A percentile compares a stretch with the other conserved stretches of the same genome.
These are phyloP conservation scores for Synergus gifuensis DNA, from an alignment of 2,888 invertebrate genomes.

Conservation along the genomic window DNA sequence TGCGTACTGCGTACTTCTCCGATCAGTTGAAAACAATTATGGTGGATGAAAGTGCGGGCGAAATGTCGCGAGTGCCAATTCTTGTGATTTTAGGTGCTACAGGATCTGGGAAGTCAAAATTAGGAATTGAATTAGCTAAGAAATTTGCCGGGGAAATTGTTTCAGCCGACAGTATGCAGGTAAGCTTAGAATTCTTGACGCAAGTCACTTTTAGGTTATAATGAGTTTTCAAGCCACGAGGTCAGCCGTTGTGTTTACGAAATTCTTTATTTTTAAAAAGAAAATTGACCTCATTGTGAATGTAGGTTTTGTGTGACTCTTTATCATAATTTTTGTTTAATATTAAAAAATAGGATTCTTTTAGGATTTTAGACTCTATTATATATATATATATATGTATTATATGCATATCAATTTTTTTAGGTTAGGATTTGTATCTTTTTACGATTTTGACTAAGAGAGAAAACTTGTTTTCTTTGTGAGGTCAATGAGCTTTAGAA, in stretches of 20 bases:
- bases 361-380: too few relatives aligned
- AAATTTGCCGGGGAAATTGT: conserved; percentile 94
- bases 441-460: too few relatives aligned
- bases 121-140: conserved; percentile 93
- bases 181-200: conserved; percentile 72
- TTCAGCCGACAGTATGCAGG: conserved; percentile 99
- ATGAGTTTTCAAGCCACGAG: conserved; percentile 43
- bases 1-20: conserved; percentile 53
- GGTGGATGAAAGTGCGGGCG: conserved; percentile 55
- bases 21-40: conserved; percentile 40
- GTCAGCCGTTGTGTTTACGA: background rate
- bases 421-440: too few relatives aligned
- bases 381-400: too few relatives aligned
- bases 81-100: conserved; percentile 97
- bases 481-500: too few relatives aligned
- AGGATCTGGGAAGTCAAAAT: conserved; percentile 97
- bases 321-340: too few relatives aligned
- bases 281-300: too few relatives aligned
- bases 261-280: background rate
- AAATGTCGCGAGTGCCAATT: conserved; percentile 83
- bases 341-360: too few relatives aligned
- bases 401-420: too few relatives aligned
- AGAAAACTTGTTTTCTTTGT: too few relatives aligned
- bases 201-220: background rate
- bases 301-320: too few relatives aligned